Conservation (phyloP, 1,140 invertebrate genomes). For the Drosophila bocki region DNA sequence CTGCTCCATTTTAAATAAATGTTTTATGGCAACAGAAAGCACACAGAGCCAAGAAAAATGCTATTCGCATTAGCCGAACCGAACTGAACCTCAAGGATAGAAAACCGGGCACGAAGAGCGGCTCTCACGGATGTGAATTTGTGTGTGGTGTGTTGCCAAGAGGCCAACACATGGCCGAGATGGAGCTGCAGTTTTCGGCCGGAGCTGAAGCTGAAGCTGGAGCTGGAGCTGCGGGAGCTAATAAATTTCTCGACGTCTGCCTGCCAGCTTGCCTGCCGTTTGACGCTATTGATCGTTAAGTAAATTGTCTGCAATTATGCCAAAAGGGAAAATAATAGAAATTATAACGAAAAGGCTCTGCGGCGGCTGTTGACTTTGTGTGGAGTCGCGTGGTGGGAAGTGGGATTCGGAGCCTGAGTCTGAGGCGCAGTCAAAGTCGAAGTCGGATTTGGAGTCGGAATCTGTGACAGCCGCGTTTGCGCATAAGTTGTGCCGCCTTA, state of each 20-base stretch:
- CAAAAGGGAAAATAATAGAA: constrained; percentile 84
- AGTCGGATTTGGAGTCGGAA: constrained; percentile 5
- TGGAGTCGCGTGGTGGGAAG: constrained; percentile 59
- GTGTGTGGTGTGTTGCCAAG: constrained; percentile 50
- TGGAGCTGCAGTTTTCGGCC: constrained; percentile 12
- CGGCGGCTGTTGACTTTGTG: constrained; percentile 71
- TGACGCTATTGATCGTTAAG: constrained; percentile 82
- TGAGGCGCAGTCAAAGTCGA: neutral
- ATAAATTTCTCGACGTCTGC: constrained; percentile 74
- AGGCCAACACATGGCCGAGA: constrained; percentile 66
- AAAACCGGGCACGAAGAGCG: constrained; percentile 69
- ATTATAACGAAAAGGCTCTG: constrained; percentile 78
- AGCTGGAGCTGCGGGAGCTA: constrained; percentile 76
- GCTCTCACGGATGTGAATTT: constrained; percentile 71
- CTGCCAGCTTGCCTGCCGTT: constrained; percentile 66
- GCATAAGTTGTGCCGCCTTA: constrained; percentile 67
- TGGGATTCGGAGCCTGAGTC: neutral
- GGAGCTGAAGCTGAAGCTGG: neutral
- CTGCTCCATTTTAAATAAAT: constrained; percentile 82
- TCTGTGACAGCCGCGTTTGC: constrained; percentile 62
- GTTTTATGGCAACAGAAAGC: constrained; percentile 69
- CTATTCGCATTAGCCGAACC: constrained; percentile 62
- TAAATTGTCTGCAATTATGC: constrained; percentile 84
- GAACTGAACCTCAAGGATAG: constrained; percentile 62
- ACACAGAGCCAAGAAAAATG: constrained; percentile 59